Evolutionary conservation across 2,797 vertebrate genomes (phyloP).

Genomic region (Mareca strepera): DNA sequence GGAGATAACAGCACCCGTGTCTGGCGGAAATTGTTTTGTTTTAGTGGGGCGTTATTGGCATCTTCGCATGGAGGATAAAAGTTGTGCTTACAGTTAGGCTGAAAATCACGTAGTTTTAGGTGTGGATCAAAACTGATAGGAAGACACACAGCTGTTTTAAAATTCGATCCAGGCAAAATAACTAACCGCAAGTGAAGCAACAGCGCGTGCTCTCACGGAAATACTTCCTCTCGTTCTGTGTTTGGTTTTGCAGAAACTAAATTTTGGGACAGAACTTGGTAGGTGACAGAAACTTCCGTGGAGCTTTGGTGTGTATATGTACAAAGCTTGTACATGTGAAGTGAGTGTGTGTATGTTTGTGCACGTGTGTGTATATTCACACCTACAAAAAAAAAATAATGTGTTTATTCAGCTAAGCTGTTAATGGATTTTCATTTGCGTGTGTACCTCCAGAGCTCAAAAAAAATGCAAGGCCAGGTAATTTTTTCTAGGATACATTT

Average conservation of each 20-base stretch:
- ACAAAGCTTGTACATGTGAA: background rate
- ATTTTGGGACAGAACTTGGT: background rate
- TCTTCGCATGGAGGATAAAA: background rate
- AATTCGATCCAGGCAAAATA: background rate
- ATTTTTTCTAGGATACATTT: background rate
- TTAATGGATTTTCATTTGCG: accelerated
- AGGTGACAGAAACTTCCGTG: background rate
- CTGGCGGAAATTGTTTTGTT: accelerated
- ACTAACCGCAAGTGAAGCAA: background rate
- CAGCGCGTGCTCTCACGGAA: background rate
- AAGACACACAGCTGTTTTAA: background rate
- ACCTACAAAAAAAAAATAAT: background rate
- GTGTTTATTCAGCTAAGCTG: background rate
- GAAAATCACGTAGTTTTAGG: background rate
- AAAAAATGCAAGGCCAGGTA: background rate
- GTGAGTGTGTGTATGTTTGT: accelerated
- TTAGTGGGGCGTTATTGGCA: accelerated
- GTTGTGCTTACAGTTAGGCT: accelerated
- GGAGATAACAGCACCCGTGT: accelerated
- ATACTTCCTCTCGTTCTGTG: background rate
- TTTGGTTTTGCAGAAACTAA: background rate
- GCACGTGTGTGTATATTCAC: accelerated
- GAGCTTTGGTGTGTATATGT: background rate
- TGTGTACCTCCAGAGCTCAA: background rate
- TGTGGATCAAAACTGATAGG: background rate